phyloP scores from a whole-genome alignment of 2,888 invertebrate species.

The Drosophila birchii region DNA sequence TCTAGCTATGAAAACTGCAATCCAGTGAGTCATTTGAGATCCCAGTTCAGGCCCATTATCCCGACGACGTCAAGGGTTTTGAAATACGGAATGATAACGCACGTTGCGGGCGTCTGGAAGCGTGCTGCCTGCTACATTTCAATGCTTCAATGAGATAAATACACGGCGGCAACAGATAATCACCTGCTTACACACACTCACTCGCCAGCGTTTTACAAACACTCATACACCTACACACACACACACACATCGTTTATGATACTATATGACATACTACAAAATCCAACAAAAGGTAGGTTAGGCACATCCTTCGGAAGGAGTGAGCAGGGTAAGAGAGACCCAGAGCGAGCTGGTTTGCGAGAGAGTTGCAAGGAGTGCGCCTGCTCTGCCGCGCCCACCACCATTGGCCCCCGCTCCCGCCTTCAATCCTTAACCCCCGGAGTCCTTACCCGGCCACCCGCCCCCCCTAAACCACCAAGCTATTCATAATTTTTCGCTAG shows the following conservation, averaged over 20 bases:
- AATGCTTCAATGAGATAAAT: conserved; percentile 71
- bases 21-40: not conserved
- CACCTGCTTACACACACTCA: conserved; percentile 67
- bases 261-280: conserved; percentile 66
- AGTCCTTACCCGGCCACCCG: conserved; percentile 8
- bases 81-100: conserved; percentile 17
- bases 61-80: not conserved
- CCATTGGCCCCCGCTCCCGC: conserved; percentile 28
- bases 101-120: conserved; percentile 32
- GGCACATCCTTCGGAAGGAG: conserved; percentile 64
- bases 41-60: conserved; percentile 8
- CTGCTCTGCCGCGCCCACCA: conserved; percentile 70
- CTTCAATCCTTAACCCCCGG: conserved; percentile 22
- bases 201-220: conserved; percentile 43
- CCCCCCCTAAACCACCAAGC: conserved; percentile 29
- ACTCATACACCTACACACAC: conserved; percentile 27
- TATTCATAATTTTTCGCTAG: conserved; percentile 54
- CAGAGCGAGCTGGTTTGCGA: conserved; percentile 24
- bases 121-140: conserved; percentile 41
- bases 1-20: not conserved
- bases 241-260: conserved; percentile 47
- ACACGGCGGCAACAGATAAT: conserved; percentile 80
- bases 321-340: conserved; percentile 15
- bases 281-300: conserved; percentile 81
- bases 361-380: conserved; percentile 46